phyloP scores from a whole-genome alignment of 2,113 vertebrate genomes.

The human (Homo sapiens) region DNA sequence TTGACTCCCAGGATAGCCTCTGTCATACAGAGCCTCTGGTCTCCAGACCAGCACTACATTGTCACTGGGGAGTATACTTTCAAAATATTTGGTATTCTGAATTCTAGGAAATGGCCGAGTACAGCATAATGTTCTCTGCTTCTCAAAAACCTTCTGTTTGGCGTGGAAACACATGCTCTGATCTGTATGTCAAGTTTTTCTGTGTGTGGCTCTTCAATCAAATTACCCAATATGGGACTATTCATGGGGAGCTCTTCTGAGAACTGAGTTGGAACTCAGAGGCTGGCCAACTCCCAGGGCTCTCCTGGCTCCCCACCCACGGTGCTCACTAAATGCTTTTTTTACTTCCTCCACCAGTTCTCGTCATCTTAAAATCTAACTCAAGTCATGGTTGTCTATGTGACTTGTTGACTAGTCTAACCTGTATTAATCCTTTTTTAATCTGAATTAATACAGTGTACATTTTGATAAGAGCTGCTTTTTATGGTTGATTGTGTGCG shows the following conservation, averaged over 20 bases:
- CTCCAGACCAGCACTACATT: background rate
- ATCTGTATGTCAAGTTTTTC: conserved; percentile 3
- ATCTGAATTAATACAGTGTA: background rate
- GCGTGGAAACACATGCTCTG: background rate
- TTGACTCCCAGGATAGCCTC: background rate
- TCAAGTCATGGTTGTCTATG: background rate
- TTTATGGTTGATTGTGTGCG: background rate
- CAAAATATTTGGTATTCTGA: background rate
- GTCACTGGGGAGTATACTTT: rapidly evolving
- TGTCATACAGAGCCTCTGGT: background rate
- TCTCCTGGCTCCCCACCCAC: background rate
- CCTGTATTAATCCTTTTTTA: background rate
- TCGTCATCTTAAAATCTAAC: background rate
- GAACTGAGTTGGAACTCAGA: conserved; percentile 5
- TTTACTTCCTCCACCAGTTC: background rate
- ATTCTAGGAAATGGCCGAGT: conserved; percentile 10
- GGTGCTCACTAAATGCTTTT: background rate
- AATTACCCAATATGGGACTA: background rate
- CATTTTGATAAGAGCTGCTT: background rate
- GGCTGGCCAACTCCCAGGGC: background rate
- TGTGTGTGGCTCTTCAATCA: background rate
- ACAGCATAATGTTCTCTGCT: background rate
- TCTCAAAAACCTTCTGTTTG: background rate
- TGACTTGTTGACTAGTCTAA: background rate
- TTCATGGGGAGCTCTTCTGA: background rate